Evolutionary conservation across 2,888 invertebrate species (phyloP), one percentile per base, ranked within the genome.

Genomic region (Mesodorylaimus sp.): DNA sequence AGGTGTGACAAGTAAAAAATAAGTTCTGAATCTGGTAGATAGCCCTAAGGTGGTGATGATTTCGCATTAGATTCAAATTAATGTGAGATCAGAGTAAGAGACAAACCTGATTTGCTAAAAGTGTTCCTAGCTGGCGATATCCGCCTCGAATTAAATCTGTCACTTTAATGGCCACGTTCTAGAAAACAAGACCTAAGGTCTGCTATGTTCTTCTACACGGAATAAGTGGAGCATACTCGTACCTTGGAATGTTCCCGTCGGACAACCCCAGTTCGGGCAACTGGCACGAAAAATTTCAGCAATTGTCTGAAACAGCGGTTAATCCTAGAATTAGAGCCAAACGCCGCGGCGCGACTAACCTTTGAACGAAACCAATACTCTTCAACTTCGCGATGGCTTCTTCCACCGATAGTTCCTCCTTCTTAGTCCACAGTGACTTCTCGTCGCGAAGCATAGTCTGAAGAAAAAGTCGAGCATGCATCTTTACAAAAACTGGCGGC

Each of bases 171-270:
- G 10, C 32, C 7, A 32, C 10, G 16, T 32, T 32, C 32, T 32
- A 32, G 16, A 32, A 32, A 10, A 16, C 10, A 32, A 32, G 10
- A 7, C 10, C 7, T 16, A 32, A n/a, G n/a, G n/a, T n/a, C n/a
- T n/a, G n/a, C n/a, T n/a, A n/a, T n/a, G n/a, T n/a, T n/a, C n/a
- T n/a, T n/a, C n/a, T n/a, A n/a, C n/a, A n/a, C n/a, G n/a, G 51
- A 53, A 44, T 56, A 57, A 45, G 61, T 61, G 19, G 58, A 55
- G 2, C 53, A 54, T 52, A 59, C 60, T 13, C 59, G 68, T 2
- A 77, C 76, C 64, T 83, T 83, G 0, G 51, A 47, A 25, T 52
- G 62, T 48, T 67, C 66, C 50, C 66, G 56, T 5, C 54, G 50
- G 2, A 62, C 64, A 1, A 70, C 70, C 23, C 65, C 68, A 27